phyloP scores from a whole-genome alignment of 2,888 invertebrate species.

The Galerucella nymphaeae region DNA sequence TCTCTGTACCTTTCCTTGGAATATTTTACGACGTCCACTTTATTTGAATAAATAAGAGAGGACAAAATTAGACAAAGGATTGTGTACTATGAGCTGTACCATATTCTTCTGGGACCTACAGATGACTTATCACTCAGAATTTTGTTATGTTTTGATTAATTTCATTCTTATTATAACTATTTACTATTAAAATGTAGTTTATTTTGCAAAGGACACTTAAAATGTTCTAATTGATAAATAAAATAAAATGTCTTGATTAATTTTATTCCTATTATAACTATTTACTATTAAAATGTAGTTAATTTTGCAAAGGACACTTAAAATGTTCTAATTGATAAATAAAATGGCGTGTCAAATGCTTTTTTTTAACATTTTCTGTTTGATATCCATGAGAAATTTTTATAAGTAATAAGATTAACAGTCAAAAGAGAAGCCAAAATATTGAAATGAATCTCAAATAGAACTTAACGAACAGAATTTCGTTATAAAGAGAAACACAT shows the following conservation, averaged over 20 bases:
- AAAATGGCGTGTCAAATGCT: background rate
- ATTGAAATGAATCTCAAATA: slow-evolving; percentile 1
- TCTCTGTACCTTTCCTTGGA: background rate
- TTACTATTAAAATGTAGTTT: too few relatives aligned
- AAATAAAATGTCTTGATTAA: too few relatives aligned
- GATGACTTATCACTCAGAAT: too few relatives aligned
- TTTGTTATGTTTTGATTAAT: too few relatives aligned
- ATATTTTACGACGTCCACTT: background rate
- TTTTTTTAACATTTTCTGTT: background rate
- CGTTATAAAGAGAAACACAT: background rate
- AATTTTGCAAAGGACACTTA: background rate
- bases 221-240: too few relatives aligned
- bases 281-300: too few relatives aligned
- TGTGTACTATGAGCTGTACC: too few relatives aligned
- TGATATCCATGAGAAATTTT: background rate
- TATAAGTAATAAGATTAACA: background rate
- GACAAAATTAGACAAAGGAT: background rate
- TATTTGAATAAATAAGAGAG: background rate
- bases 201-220: too few relatives aligned
- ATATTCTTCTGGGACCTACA: too few relatives aligned
- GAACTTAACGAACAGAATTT: background rate
- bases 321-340: background rate
- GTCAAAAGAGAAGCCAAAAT: slow-evolving; percentile 1
- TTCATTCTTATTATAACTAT: too few relatives aligned
- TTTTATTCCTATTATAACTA: too few relatives aligned